Conservation (phyloP, 2,888 invertebrate genomes). For the Acanthosoma haemorrhoidale region DNA sequence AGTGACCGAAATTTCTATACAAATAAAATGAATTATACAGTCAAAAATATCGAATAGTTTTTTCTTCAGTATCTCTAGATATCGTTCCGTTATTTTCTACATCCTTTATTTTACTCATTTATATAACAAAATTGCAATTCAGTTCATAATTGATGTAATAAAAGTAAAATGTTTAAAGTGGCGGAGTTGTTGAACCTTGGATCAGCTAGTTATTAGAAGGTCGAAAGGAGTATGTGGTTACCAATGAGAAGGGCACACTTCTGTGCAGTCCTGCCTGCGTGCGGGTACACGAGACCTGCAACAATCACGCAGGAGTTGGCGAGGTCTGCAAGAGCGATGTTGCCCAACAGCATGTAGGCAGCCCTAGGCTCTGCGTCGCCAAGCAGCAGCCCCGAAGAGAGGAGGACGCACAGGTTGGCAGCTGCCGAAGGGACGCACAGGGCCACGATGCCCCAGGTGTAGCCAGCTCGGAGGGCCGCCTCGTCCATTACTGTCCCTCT, state of each 20-base stretch:
- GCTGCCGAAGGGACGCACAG: slow-evolving; percentile 45
- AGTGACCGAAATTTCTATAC: no score
- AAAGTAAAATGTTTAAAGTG: no score
- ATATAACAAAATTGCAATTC: no score
- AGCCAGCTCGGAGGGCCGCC: not conserved
- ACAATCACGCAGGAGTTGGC: slow-evolving; percentile 34
- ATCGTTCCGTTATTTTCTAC: no score
- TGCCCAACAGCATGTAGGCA: slow-evolving; percentile 60
- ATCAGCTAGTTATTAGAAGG: no score
- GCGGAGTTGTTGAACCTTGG: no score
- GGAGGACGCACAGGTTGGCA: slow-evolving; percentile 57
- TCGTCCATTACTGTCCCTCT: not conserved
- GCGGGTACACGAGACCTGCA: slow-evolving; percentile 12
- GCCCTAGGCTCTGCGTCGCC: slow-evolving; percentile 52
- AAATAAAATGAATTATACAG: no score
- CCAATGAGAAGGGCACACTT: slow-evolving; percentile 22
- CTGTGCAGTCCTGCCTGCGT: not conserved
- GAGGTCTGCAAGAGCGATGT: slow-evolving; percentile 60
- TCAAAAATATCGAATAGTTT: no score
- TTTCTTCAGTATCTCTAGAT: no score
- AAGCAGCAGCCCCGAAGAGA: slow-evolving; percentile 61
- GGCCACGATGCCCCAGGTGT: not conserved
- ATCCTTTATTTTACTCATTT: no score
- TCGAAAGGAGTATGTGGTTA: no score
- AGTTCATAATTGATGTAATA: no score